Conservation (phyloP, 2,797 vertebrate genomes). For the Limosa lapponica region DNA sequence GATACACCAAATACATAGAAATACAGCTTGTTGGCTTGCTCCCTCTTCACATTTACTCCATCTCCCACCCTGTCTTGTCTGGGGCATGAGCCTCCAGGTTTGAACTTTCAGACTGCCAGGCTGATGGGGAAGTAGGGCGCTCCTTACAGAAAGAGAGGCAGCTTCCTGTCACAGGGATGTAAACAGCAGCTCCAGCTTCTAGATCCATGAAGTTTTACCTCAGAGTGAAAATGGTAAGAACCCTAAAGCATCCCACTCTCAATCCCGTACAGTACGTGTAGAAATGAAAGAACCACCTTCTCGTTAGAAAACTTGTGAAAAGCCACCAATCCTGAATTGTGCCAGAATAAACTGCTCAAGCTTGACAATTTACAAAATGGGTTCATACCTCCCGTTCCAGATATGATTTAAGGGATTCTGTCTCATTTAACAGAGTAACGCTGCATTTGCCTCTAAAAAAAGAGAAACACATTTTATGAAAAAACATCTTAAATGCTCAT, state of each 20-base stretch:
- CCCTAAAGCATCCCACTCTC: not conserved
- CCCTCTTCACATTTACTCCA: not conserved
- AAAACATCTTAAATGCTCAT: not conserved
- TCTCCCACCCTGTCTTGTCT: not conserved
- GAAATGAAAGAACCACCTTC: not conserved
- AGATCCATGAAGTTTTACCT: not conserved
- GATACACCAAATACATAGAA: not conserved
- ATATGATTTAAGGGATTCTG: constrained; percentile 96
- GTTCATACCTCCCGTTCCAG: constrained; percentile 93
- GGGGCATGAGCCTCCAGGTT: not conserved
- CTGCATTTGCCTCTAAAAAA: constrained; percentile 95
- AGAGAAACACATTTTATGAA: constrained; percentile 33
- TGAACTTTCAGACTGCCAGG: not conserved
- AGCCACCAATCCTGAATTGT: not conserved
- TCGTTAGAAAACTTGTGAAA: not conserved
- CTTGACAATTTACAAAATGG: constrained; percentile 10
- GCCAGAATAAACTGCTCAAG: not conserved
- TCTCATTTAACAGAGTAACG: constrained; percentile 97
- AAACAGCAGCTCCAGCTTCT: not conserved
- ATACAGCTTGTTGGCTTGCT: not conserved
- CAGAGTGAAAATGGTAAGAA: not conserved
- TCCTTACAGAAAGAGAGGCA: not conserved
- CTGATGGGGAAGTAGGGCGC: not conserved
- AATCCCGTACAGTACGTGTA: fast-evolving
- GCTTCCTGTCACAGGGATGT: not conserved